Conservation (phyloP, 2,888 invertebrate species). For the Theodoxus fluviatilis region DNA sequence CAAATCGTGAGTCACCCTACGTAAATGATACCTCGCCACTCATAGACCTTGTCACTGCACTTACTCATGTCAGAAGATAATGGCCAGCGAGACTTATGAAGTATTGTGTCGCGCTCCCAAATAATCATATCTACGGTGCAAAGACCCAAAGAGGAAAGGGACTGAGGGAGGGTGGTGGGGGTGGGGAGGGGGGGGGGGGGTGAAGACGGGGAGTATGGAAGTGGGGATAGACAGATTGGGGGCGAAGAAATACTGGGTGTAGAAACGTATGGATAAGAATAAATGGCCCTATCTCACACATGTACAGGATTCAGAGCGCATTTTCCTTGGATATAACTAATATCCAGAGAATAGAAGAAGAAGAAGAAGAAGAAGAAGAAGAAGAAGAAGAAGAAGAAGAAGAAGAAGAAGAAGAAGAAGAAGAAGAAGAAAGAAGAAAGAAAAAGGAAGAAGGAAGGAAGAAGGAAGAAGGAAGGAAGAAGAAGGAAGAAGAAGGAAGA, state of each 20-base stretch:
- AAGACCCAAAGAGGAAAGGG: not conserved
- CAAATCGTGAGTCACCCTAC: too few species aligned
- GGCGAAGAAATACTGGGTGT: too few species aligned
- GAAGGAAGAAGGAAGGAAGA: not conserved
- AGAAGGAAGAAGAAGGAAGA: not conserved
- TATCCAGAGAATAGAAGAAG: not conserved
- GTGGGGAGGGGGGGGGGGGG: too few species aligned
- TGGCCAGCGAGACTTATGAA: too few species aligned
- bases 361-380: not conserved
- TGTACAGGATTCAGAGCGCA: too few species aligned
- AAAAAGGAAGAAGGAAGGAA: not conserved
- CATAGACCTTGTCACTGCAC: not conserved
- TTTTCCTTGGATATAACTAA: too few species aligned
- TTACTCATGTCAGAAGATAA: not conserved
- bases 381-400: not conserved
- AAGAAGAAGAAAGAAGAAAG: slow-evolving; percentile 12
- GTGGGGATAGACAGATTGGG: too few species aligned
- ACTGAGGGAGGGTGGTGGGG: too few species aligned
- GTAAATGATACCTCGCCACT: not conserved
- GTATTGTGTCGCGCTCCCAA: not conserved
- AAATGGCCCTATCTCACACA: too few species aligned
- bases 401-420: not conserved
- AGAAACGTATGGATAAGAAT: too few species aligned
- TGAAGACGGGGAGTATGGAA: too few species aligned
- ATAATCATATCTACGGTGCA: not conserved